Conservation (phyloP, 2,797 vertebrate species). For the Oryzias sinensis region DNA sequence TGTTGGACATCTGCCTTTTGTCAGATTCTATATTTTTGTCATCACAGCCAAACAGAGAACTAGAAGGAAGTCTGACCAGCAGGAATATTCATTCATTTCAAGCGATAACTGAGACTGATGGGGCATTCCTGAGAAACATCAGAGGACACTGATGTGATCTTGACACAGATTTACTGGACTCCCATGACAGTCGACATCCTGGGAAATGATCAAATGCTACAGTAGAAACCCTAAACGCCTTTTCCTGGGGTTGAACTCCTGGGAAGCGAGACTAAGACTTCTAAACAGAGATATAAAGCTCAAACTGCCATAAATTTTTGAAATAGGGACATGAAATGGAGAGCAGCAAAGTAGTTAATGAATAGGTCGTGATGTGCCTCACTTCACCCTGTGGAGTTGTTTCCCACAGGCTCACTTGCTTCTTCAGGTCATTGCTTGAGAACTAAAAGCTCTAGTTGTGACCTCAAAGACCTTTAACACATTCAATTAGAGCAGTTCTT, state of each 20-base stretch:
- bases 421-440: slow-evolving; percentile 16
- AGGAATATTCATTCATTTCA: slow-evolving; percentile 39
- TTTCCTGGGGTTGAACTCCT: slow-evolving; percentile 41
- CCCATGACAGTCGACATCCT: slow-evolving; percentile 52
- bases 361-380: slow-evolving; percentile 46
- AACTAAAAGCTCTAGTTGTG: slow-evolving; percentile 15
- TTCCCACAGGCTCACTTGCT: slow-evolving; percentile 41
- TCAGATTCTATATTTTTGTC: no score
- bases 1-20: no score
- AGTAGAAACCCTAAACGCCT: slow-evolving; percentile 61
- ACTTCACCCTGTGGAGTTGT: slow-evolving; percentile 44
- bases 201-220: slow-evolving; percentile 67
- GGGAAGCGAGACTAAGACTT: slow-evolving; percentile 18
- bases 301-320: slow-evolving; percentile 62
- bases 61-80: slow-evolving; percentile 27
- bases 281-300: slow-evolving; percentile 37
- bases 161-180: slow-evolving; percentile 53
- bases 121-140: slow-evolving; percentile 56
- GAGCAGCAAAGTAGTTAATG: slow-evolving; percentile 59
- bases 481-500: slow-evolving; percentile 19
- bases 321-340: slow-evolving; percentile 41
- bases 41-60: slow-evolving; percentile 14
- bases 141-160: slow-evolving; percentile 46
- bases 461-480: slow-evolving; percentile 22
- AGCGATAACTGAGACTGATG: slow-evolving; percentile 46